A percentile compares a stretch with the other conserved stretches of the same genome.
phyloP scores from a whole-genome alignment of 2,888 invertebrate genomes.

The Rosalia funebris region DNA sequence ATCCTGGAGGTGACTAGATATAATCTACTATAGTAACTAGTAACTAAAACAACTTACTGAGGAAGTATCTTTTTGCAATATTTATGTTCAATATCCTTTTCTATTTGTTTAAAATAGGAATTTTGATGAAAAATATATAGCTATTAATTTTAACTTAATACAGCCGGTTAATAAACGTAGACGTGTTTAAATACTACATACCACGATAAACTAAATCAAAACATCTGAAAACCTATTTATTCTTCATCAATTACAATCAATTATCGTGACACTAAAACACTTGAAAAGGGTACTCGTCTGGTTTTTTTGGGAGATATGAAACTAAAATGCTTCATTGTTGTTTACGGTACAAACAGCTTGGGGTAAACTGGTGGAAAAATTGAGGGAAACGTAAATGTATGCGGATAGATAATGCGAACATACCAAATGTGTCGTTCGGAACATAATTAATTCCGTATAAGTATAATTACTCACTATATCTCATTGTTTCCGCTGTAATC shows the following conservation, averaged over 20 bases:
- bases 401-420: neutral
- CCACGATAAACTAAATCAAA: slow-evolving; percentile 4
- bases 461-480: slow-evolving; percentile 49
- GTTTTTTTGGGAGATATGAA: slow-evolving; percentile 2
- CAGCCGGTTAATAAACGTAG: neutral
- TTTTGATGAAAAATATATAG: too few relatives aligned
- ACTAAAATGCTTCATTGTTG: slow-evolving; percentile 32
- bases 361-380: slow-evolving; percentile 49
- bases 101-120: too few relatives aligned
- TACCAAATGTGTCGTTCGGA: neutral
- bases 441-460: slow-evolving; percentile 9
- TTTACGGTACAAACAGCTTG: slow-evolving; percentile 54
- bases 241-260: neutral
- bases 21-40: neutral
- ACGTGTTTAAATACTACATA: neutral
- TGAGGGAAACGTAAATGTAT: slow-evolving; percentile 28
- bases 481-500: slow-evolving; percentile 49
- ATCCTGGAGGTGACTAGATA: slow-evolving; percentile 18
- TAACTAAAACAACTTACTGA: too few relatives aligned
- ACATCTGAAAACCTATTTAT: neutral
- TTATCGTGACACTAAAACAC: neutral
- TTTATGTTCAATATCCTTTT: too few relatives aligned
- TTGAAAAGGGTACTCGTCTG: neutral
- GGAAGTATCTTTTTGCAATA: too few relatives aligned
- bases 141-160: too few relatives aligned